A percentile compares a stretch with the other conserved stretches of the same genome.
phyloP scores from a whole-genome alignment of 2,113 vertebrate species.

The Peucedramus taeniatus region DNA sequence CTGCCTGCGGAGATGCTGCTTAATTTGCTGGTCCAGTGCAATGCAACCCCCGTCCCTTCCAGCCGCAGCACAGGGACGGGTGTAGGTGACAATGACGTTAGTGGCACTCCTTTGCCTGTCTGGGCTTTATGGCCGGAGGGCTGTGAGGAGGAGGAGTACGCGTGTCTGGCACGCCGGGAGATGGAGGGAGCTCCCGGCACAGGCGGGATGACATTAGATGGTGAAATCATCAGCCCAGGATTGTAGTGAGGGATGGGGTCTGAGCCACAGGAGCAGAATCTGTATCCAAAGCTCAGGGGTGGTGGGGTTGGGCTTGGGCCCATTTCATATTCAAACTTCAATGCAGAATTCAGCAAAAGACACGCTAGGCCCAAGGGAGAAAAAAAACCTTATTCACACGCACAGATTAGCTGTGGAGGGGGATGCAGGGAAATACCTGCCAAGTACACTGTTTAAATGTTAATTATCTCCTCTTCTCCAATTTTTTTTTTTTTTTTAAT shows the following conservation, averaged over 20 bases:
- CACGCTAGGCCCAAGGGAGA: background rate
- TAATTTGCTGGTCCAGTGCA: background rate
- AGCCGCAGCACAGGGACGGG: background rate
- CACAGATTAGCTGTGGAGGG: background rate
- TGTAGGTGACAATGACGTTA: background rate
- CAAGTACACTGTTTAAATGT: background rate
- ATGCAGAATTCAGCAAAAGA: conserved; percentile 1
- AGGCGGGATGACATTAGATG: background rate
- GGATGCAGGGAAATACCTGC: background rate
- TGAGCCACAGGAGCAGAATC: background rate
- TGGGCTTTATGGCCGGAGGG: background rate
- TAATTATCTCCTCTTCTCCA: background rate
- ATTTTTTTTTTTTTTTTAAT: accelerated
- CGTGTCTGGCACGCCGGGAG: background rate
- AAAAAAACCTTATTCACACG: background rate
- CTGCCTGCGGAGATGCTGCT: background rate
- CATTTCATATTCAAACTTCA: background rate
- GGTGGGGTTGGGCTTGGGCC: background rate
- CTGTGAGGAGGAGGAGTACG: background rate
- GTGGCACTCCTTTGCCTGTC: background rate
- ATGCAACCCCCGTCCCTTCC: accelerated
- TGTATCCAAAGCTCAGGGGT: background rate
- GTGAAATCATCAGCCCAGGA: conserved; percentile 36
- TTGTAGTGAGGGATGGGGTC: background rate
- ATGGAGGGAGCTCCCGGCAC: background rate